phyloP scores from a whole-genome alignment of 2,888 invertebrate genomes.

The Syrphus vitripennis region DNA sequence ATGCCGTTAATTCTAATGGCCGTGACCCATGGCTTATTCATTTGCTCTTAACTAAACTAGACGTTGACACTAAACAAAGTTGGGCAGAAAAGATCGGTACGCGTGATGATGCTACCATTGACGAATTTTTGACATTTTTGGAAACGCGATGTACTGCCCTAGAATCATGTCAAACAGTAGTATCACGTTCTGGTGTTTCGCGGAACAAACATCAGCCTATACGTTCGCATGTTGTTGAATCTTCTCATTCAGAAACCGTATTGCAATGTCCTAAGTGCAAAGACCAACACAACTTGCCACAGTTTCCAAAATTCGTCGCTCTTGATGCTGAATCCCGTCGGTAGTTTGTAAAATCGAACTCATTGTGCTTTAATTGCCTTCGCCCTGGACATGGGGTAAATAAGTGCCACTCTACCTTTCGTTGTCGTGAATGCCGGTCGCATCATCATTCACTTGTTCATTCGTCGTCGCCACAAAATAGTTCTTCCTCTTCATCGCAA shows the following conservation, averaged over 20 bases:
- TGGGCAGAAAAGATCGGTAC: background rate
- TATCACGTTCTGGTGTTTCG: background rate
- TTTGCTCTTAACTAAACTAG: background rate
- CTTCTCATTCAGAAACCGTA: background rate
- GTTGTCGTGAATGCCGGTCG: constrained; percentile 9
- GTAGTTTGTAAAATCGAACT: background rate
- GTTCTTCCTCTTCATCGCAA: background rate
- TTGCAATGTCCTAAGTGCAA: constrained; percentile 2
- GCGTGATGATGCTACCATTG: background rate
- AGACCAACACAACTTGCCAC: background rate
- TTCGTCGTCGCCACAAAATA: background rate
- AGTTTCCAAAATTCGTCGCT: background rate
- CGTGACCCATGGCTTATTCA: background rate
- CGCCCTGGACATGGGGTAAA: constrained; percentile 1
- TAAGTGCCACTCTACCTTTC: constrained; percentile 4
- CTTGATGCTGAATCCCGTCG: background rate
- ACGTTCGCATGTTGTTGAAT: constrained; percentile 5
- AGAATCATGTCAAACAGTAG: background rate
- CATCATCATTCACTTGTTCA: constrained; percentile 29
- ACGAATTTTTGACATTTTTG: background rate
- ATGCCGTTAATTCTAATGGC: background rate
- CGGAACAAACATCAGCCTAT: background rate
- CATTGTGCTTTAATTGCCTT: background rate
- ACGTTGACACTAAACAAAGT: background rate
- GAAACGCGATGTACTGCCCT: too few species aligned